A percentile compares a stretch with the other conserved stretches of the same genome.
Evolutionary conservation across 1,140 invertebrate species (phyloP).

Genomic region (Philopotamus ludificatus): DNA sequence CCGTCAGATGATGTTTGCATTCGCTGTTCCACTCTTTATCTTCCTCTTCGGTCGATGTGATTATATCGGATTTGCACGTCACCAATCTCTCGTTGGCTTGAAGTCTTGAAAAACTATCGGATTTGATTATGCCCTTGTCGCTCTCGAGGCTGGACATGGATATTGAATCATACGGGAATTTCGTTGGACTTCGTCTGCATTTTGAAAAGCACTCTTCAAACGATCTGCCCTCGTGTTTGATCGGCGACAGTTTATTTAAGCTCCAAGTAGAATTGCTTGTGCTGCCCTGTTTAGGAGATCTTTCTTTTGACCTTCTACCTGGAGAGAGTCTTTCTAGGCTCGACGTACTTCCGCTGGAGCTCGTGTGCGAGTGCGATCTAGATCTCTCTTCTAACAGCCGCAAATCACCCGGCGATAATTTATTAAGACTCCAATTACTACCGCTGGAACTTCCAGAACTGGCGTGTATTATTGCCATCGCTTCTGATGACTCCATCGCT

Average conservation of each 20-base stretch:
- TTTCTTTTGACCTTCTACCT: conserved; percentile 54
- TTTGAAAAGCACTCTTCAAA: conserved; percentile 53
- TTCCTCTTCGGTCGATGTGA: conserved; percentile 54
- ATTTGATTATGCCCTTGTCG: conserved; percentile 55
- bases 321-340: conserved; percentile 54
- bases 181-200: conserved; percentile 52
- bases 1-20: conserved; percentile 66
- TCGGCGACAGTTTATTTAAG: conserved; percentile 53
- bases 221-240: conserved; percentile 52
- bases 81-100: conserved; percentile 53
- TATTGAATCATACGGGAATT: conserved; percentile 53
- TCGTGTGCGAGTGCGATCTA: conserved; percentile 54
- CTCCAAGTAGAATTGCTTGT: conserved; percentile 57
- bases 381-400: conserved; percentile 58
- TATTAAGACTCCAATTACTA: conserved; percentile 57
- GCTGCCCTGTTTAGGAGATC: conserved; percentile 54
- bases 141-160: conserved; percentile 56
- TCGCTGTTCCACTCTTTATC: conserved; percentile 62
- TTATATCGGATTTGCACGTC: conserved; percentile 55
- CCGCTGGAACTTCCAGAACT: conserved; percentile 54
- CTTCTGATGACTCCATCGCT: conserved; percentile 52
- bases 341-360: conserved; percentile 55
- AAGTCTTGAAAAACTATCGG: conserved; percentile 55
- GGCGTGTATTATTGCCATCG: conserved; percentile 53
- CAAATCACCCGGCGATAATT: conserved; percentile 55